Percentiles rank a stretch among this genome's conserved stretches.
phyloP scores from a whole-genome alignment of 2,113 vertebrate genomes.

The Panthera uncia region DNA sequence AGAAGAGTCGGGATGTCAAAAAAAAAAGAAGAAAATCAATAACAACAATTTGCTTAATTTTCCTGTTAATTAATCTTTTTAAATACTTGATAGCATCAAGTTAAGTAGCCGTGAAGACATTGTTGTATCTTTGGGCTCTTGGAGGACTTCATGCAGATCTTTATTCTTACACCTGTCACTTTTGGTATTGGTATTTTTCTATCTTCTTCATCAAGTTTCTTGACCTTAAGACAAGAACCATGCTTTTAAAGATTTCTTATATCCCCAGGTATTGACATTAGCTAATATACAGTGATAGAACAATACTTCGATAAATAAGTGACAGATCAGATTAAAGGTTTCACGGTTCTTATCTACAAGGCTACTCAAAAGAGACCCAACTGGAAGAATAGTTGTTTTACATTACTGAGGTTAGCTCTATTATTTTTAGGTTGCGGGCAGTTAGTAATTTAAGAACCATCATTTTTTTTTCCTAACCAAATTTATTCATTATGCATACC shows the following conservation, averaged over 20 bases:
- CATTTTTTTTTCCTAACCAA: neutral
- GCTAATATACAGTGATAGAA: neutral
- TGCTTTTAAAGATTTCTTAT: neutral
- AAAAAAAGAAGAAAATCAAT: neutral
- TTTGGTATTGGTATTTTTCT: neutral
- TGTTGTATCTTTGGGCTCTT: neutral
- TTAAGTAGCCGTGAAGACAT: neutral
- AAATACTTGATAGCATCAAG: neutral
- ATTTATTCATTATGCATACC: neutral
- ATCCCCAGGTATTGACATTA: neutral
- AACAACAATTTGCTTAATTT: neutral
- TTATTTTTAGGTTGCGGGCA: neutral
- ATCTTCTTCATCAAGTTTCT: slow-evolving; percentile 9
- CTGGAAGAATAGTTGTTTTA: neutral
- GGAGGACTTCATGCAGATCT: neutral
- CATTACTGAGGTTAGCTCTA: neutral
- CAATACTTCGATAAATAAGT: neutral
- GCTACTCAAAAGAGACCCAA: neutral
- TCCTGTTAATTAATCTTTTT: neutral
- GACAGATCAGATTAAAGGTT: slow-evolving; percentile 9
- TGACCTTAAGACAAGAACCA: neutral
- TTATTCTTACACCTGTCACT: neutral
- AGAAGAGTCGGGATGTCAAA: neutral
- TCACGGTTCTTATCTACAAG: neutral
- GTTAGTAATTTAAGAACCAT: neutral